Base-by-base conservation (phyloP, 2,113 vertebrate genomes). In the Gobio gobio region DNA sequence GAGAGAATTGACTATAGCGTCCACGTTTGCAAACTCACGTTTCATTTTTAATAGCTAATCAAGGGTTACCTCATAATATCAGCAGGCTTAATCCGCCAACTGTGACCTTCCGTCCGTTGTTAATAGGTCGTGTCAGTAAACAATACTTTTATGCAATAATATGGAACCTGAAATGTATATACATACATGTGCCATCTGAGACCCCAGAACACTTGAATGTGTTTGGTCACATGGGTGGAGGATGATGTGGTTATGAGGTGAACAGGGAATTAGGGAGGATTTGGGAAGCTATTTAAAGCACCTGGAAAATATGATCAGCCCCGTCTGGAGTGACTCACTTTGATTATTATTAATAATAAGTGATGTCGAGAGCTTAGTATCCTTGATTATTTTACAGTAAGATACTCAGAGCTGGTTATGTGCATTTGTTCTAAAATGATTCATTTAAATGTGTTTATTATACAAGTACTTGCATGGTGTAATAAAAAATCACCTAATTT, bases 41-140 rank as follows among this genome's bases (percentile, higher is more conserved):
- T 88, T 74, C 20, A 16, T 9, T 83, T 56, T 72, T 56, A 70
- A 68, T 66, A 72, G 61, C 3, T 82, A 82, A 68, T 68, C 20
- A 36, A 68, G 63, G 63, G 56, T 61, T 24, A 40, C 26, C 54
- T 22, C 18, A 56, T 56, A 56, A 80, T 64, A 61, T 45, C 77
- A 78, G 77, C 56, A 63, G 36, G 54, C 56, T 81, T 33, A 54
- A 22, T 36, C 63, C 1, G 3, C 77, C 18, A 89, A 79, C 83
- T 88, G 86, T 89, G 89, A 91, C 87, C 86, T 86, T 90, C 83
- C 54, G 76, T 81, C 49, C 74, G 88, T 36, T 63, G 51, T 88
- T 86, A 87, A 86, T 72, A 72, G 63, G 20, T 83, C 5, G 75
- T 89, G 88, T 87, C 80, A 86, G 85, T 79, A 89, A 85, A 82